A percentile compares a stretch with the other conserved stretches of the same genome.
These are phyloP conservation scores for Dasypogon diadema DNA, from an alignment of 2,888 invertebrate genomes.

Conservation along the genomic window DNA sequence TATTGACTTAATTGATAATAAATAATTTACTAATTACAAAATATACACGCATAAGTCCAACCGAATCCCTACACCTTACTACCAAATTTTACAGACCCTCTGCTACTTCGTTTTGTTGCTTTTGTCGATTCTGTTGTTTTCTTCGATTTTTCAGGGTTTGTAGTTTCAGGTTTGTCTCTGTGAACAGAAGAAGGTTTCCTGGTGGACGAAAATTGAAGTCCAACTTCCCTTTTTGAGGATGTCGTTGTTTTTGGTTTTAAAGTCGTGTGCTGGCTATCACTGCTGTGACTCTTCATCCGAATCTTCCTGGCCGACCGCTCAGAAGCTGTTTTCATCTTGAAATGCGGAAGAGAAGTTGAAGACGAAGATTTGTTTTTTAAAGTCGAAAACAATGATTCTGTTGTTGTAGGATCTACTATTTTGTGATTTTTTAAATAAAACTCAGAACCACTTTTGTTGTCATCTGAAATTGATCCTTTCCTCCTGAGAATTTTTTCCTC, in stretches of 20 bases:
- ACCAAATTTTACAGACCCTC: constrained; percentile 40
- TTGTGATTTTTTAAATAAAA: background rate
- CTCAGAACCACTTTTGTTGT: background rate
- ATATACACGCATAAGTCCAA: background rate
- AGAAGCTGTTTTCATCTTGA: background rate
- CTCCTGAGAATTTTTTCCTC: background rate
- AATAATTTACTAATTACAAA: constrained; percentile 18
- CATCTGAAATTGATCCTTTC: background rate
- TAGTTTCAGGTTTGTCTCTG: background rate
- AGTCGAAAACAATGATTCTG: background rate
- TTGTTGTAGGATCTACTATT: background rate
- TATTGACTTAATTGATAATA: constrained; percentile 6
- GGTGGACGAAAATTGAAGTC: background rate
- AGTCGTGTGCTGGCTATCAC: background rate
- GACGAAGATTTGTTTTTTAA: too few relatives aligned
- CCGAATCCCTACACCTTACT: background rate
- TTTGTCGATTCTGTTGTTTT: background rate
- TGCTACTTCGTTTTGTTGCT: background rate
- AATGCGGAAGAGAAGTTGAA: too few relatives aligned
- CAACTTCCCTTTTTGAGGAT: background rate
- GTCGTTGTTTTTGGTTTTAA: background rate
- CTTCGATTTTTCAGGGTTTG: background rate
- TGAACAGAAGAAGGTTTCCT: background rate
- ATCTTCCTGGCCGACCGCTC: background rate
- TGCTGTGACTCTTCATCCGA: background rate